Conservation (phyloP, 2,797 vertebrate genomes). For the Channallabes apus region DNA sequence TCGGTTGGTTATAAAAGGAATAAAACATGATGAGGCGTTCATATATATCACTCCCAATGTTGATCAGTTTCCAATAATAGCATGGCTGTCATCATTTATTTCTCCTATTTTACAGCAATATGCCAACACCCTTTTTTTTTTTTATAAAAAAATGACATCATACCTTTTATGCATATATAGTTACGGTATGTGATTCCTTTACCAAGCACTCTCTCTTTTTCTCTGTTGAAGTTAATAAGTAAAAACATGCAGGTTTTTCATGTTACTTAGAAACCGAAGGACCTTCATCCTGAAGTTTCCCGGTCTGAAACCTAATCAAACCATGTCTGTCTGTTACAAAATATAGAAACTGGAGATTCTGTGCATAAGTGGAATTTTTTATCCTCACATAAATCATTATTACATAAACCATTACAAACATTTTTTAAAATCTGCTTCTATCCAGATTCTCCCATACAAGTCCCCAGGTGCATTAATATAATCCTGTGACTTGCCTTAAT, state of each 20-base stretch:
- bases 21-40: conserved; percentile 1
- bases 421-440: neutral
- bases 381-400: neutral
- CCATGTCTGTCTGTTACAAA: neutral
- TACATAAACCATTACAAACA: neutral
- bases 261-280: neutral
- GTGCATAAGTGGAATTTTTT: neutral
- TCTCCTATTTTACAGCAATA: neutral
- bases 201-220: neutral
- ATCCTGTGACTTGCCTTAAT: neutral
- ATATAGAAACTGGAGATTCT: neutral
- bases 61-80: conserved; percentile 7
- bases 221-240: neutral
- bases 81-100: conserved; percentile 2
- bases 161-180: neutral
- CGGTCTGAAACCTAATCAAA: neutral
- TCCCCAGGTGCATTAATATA: neutral
- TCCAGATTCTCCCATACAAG: neutral
- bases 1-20: neutral
- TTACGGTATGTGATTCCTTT: neutral
- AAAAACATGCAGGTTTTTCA: neutral
- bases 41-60: neutral
- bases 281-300: too few species aligned
- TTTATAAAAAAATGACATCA: neutral
- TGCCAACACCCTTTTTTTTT: neutral